A percentile compares a stretch with the other conserved stretches of the same genome.
These are phyloP conservation scores for Noctilio leporinus DNA, from an alignment of 2,113 vertebrate species.

Conservation along the genomic window DNA sequence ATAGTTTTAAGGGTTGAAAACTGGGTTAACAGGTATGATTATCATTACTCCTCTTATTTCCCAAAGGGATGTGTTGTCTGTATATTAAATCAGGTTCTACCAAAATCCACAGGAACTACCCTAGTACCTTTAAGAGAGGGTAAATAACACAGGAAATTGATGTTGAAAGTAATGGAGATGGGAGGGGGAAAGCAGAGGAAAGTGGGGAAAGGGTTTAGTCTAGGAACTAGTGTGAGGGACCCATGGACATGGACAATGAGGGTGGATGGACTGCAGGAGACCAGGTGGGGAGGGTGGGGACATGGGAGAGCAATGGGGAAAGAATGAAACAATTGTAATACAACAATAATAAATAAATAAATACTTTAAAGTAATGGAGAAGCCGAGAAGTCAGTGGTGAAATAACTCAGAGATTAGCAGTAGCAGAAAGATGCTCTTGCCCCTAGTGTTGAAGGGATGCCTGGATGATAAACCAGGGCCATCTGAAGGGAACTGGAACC, in stretches of 20 bases:
- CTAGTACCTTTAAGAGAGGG: background rate
- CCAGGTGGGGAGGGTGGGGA: too few species aligned
- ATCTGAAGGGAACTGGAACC: background rate
- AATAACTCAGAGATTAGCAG: background rate
- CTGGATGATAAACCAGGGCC: background rate
- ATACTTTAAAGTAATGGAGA: background rate
- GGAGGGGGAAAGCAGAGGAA: too few species aligned
- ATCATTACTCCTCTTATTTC: background rate
- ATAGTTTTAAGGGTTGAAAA: background rate
- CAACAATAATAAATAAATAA: too few species aligned
- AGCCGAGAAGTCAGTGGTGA: background rate
- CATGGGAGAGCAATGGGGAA: too few species aligned
- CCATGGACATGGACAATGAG: too few species aligned
- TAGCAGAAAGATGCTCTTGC: background rate
- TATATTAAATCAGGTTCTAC: background rate
- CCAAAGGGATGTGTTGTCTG: background rate
- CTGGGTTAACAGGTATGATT: background rate
- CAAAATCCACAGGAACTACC: background rate
- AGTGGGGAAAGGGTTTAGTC: too few species aligned
- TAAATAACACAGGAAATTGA: background rate
- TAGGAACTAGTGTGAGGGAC: too few species aligned
- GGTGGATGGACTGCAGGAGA: too few species aligned
- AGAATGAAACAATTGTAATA: too few species aligned
- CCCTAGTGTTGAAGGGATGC: background rate
- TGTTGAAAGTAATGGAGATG: too few species aligned